Evolutionary conservation across 2,113 vertebrate genomes (phyloP).

Genomic region (Odocoileus virginianus): DNA sequence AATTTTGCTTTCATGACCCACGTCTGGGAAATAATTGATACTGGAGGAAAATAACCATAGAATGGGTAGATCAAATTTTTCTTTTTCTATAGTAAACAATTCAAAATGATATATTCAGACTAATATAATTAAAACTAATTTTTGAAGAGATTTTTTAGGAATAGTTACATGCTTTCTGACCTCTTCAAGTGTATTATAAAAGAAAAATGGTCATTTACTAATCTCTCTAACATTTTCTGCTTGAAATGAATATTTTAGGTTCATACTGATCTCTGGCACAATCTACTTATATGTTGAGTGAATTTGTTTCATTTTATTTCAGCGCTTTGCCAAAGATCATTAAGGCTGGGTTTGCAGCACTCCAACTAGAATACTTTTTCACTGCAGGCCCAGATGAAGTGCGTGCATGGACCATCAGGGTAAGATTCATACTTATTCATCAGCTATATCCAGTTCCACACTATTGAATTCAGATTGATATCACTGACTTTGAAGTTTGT

Average conservation of each 20-base stretch:
- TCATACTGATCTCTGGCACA: conserved; percentile 62
- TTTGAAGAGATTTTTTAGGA: conserved; percentile 53
- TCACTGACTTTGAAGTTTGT: conserved; percentile 98
- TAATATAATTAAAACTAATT: conserved; percentile 60
- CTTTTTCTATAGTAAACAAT: conserved; percentile 69
- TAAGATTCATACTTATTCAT: conserved; percentile 91
- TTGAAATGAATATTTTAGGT: conserved; percentile 66
- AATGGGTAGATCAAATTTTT: conserved; percentile 63
- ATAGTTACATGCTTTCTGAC: conserved; percentile 51
- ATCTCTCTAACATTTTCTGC: conserved; percentile 57
- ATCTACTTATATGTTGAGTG: conserved; percentile 74
- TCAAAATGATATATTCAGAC: conserved; percentile 58
- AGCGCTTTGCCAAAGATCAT: conserved; percentile 99
- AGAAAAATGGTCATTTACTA: conserved; percentile 59
- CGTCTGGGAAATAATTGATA: conserved; percentile 69
- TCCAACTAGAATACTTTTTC: conserved; percentile 99
- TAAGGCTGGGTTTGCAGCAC: conserved; percentile 94
- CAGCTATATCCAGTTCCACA: conserved; percentile 90
- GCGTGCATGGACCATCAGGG: conserved; percentile 98
- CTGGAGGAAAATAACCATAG: conserved; percentile 62
- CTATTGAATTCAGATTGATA: conserved; percentile 96
- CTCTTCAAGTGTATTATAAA: conserved; percentile 61
- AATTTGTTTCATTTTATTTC: conserved; percentile 81
- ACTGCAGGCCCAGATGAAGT: conserved; percentile 99
- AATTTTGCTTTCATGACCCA: conserved; percentile 70